Conservation (phyloP, 2,888 invertebrate species). For the Temnothorax rugatulus region DNA sequence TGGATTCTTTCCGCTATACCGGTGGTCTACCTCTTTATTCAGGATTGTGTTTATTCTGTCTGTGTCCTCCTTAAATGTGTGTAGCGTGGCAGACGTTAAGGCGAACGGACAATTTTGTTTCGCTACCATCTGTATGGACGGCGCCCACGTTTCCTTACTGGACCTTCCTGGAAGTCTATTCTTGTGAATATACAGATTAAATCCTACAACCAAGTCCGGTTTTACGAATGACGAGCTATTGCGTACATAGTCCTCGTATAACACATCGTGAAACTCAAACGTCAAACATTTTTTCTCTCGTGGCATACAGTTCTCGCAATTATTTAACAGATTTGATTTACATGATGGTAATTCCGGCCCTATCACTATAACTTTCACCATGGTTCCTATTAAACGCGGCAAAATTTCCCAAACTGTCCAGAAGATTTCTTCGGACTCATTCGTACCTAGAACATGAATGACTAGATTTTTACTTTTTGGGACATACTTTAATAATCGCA, state of each 20-base stretch:
- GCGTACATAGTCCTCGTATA: conserved; percentile 75
- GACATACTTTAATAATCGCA: conserved; percentile 72
- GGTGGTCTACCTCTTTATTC: too few relatives aligned
- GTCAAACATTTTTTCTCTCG: background rate
- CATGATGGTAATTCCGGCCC: too few relatives aligned
- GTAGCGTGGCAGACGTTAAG: too few relatives aligned
- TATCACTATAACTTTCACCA: too few relatives aligned
- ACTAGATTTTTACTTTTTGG: conserved; percentile 57
- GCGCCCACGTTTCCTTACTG: conserved; percentile 43
- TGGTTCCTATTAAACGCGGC: too few relatives aligned
- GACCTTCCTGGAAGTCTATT: conserved; percentile 31
- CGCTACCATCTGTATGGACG: conserved; percentile 70
- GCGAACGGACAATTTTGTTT: conserved; percentile 66
- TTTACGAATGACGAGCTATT: conserved; percentile 68
- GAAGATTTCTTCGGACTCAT: conserved; percentile 77
- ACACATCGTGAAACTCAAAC: conserved; percentile 53
- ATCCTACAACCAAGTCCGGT: conserved; percentile 79
- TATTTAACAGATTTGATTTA: too few relatives aligned
- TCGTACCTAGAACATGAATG: conserved; percentile 84
- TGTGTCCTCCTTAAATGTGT: too few relatives aligned
- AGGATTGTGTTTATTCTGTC: too few relatives aligned
- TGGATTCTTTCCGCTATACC: too few relatives aligned
- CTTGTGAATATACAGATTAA: conserved; percentile 79
- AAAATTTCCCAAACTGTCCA: background rate
- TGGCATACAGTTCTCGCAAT: conserved; percentile 47